Evolutionary conservation across 1,140 invertebrate genomes (phyloP).

Genomic region (Paraescarpia echinospica): DNA sequence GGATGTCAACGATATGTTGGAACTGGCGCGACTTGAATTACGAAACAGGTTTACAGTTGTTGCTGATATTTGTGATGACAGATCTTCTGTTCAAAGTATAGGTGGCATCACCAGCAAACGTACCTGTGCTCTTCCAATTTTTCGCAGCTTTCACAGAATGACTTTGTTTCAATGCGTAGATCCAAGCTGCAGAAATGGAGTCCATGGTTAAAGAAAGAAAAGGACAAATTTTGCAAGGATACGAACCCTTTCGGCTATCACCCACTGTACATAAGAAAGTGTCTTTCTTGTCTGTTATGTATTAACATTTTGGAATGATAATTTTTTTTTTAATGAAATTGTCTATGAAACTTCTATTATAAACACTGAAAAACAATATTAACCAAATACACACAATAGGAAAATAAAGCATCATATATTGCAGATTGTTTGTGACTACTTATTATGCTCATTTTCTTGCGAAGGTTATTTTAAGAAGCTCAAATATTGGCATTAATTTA

Average conservation of each 20-base stretch:
- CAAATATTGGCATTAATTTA: background rate
- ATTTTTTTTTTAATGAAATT: background rate
- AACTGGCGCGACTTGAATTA: background rate
- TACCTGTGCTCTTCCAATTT: background rate
- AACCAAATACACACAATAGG: no score
- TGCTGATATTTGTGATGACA: no score
- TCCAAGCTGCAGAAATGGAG: background rate
- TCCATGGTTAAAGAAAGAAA: background rate
- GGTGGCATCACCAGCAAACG: background rate
- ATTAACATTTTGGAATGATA: background rate
- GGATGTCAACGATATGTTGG: background rate
- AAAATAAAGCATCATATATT: no score
- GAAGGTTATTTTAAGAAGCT: background rate
- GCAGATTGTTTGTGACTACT: no score
- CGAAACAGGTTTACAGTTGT: background rate
- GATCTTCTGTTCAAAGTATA: background rate
- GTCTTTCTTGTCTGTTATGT: background rate
- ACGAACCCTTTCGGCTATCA: background rate
- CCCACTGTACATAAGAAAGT: background rate
- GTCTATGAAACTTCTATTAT: no score
- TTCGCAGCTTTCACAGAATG: conserved; percentile 4
- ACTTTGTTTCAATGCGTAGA: background rate
- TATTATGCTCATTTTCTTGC: no score
- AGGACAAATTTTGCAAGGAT: background rate
- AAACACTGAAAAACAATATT: no score